Base-by-base conservation (phyloP, 2,888 invertebrate genomes). In the Thecophora atra region DNA sequence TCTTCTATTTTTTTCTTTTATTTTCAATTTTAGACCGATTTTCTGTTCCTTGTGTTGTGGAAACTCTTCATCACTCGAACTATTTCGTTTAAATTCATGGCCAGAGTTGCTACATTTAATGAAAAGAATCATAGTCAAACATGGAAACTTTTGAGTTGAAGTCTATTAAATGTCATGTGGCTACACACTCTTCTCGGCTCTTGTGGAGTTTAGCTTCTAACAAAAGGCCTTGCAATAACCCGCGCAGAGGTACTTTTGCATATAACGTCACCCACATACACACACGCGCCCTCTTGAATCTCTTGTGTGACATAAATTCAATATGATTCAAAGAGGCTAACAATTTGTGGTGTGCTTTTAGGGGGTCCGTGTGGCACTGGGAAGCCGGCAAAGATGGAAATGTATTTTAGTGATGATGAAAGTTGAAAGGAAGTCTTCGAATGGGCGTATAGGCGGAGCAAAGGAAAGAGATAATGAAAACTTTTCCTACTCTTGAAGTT, bases 251-350 rank as follows among this genome's bases (percentile, higher is more conserved):
- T 21, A 54, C 21, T 21, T 24, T 21, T 54, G 11, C 7, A 37
- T 37, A 11, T n/a, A n/a, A n/a, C n/a, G n/a, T n/a, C 37, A 37
- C 37, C 6, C 37, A 37, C 58, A 28, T 17, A 28, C 26, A 58
- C 58, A 26, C 17, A 58, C 28, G 28, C 58, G 28, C 58, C 13
- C 28, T n/a, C 47, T n/a, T n/a, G 47, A 15, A 11, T 47, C 47
- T 47, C 28, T 28, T 58, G 24, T 58, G 58, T 62, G 62, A 62
- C 30, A 62, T 51, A 65, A 65, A 65, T 65, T 65, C 26, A 51
- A 65, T 47, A 24, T 51, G 37, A 37, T 15, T 26, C 47, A 47
- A 65, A 65, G 51, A 47, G 65, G 65, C 51, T 65, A 47, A 26
- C 51, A 65, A 65, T 65, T 65, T 65, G 26, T 51, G 65, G 24